Base-by-base conservation (phyloP, 1,140 invertebrate species). In the Drosophila nannoptera region DNA sequence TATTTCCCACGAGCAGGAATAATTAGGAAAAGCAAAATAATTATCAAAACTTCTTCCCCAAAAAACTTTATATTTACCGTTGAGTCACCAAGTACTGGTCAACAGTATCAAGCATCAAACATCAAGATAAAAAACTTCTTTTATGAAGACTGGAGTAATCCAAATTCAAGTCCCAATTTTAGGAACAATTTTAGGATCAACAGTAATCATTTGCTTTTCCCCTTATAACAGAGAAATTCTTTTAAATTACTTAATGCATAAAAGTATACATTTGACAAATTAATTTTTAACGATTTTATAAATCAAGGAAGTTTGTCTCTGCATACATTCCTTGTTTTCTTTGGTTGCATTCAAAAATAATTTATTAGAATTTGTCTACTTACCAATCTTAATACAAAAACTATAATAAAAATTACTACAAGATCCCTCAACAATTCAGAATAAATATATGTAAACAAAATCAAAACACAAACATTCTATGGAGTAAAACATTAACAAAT, bases 1-100 rank as follows among this genome's bases (percentile, higher is more conserved):
- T 70, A 75, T 86, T 87, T 86, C 73, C 77, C 81, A 84, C 59
- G 74, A 84, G 77, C 81, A 86, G 81, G 77, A 75, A 52, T 35
- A 43, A 31, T 75, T 83, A 83, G 61, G 78, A 69, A 86, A 80
- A 75, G 77, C 81, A 81, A 81, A 68, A 9, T 64, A 62, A 69
- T 29, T 65, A 73, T 69, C 69, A 84, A 73, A 52, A 69, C 48
- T 48, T n/a, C 35, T 14, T 14, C 16, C 56, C 45, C 33, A 12
- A 31, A 42, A 65, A 68, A 63, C 53, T 6, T 9, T 49, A 49
- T 32, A 69, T 29, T 45, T 40, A 59, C 48, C 46, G 64, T 59
- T 76, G 64, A 69, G 58, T 64, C 49, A 22, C 22, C 22, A 69
- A 73, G 69, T 43, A 36, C 67, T 68, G 67, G 45, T 56, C 63